phyloP scores from a whole-genome alignment of 2,888 invertebrate species.

The Cheilosia scutellata region DNA sequence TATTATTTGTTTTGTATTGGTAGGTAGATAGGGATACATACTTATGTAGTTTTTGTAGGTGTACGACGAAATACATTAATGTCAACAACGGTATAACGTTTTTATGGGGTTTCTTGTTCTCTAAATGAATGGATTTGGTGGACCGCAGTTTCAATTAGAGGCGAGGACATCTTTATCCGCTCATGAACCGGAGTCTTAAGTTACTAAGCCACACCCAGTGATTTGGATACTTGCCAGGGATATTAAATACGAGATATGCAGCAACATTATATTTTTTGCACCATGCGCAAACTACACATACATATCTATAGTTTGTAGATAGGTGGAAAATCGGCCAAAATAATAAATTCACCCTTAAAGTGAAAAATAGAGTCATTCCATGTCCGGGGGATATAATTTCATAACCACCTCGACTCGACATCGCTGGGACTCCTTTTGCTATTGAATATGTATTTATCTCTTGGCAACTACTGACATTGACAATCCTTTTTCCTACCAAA shows the following conservation, averaged over 20 bases:
- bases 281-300: constrained; percentile 44
- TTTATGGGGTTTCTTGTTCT: constrained; percentile 32
- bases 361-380: constrained; percentile 56
- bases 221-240: constrained; percentile 66
- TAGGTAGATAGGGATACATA: not conserved
- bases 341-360: constrained; percentile 62
- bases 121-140: constrained; percentile 1
- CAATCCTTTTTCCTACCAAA: not conserved
- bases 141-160: constrained; percentile 49
- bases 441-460: constrained; percentile 19
- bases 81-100: constrained; percentile 31
- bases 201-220: constrained; percentile 65
- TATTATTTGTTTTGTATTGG: constrained; percentile 61
- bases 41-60: not conserved
- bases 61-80: constrained; percentile 42
- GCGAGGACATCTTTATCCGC: constrained; percentile 52
- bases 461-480: constrained; percentile 36
- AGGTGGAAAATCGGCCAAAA: constrained; percentile 64
- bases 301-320: not conserved
- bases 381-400: constrained; percentile 66
- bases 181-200: constrained; percentile 53
- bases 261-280: constrained; percentile 40
- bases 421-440: not conserved
- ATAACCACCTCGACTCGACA: constrained; percentile 52
- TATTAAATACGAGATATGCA: constrained; percentile 66